These are phyloP conservation scores for Hemistola chrysoprasaria DNA, from an alignment of 2,888 invertebrate genomes.

Conservation along the genomic window DNA sequence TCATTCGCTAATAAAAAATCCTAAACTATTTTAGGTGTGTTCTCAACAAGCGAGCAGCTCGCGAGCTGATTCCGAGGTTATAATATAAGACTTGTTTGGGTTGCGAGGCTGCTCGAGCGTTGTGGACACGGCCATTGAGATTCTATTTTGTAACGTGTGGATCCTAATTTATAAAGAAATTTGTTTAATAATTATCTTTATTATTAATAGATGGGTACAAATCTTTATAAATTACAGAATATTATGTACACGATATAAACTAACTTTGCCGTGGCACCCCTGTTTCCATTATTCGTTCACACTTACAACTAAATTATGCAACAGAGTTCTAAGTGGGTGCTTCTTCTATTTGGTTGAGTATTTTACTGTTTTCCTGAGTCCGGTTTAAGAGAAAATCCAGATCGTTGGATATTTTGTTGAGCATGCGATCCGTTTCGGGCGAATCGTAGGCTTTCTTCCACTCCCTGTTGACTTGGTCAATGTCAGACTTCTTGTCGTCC, in stretches of 20 bases:
- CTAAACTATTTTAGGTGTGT: too few relatives aligned
- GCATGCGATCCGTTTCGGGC: slow-evolving; percentile 83
- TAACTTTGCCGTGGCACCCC: slow-evolving; percentile 56
- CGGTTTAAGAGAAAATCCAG: slow-evolving; percentile 91
- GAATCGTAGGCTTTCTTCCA: slow-evolving; percentile 65
- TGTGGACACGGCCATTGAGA: too few relatives aligned
- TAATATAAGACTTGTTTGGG: too few relatives aligned
- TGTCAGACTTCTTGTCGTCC: slow-evolving; percentile 56
- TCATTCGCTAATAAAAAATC: slow-evolving; percentile 7
- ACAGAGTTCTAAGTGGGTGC: slow-evolving; percentile 58
- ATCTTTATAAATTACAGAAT: slow-evolving; percentile 29
- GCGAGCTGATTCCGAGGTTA: too few relatives aligned
- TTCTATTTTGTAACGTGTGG: too few relatives aligned
- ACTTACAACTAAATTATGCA: slow-evolving; percentile 28
- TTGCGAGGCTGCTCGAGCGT: too few relatives aligned
- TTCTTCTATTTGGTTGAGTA: slow-evolving; percentile 61
- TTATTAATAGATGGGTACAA: slow-evolving; percentile 26
- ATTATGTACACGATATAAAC: slow-evolving; percentile 32
- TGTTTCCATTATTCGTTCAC: slow-evolving; percentile 55
- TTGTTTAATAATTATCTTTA: too few relatives aligned
- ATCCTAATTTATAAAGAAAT: too few relatives aligned
- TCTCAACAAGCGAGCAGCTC: too few relatives aligned
- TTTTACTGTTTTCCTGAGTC: slow-evolving; percentile 60
- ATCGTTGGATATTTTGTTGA: slow-evolving; percentile 91
- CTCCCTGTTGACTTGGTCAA: slow-evolving; percentile 63